phyloP scores from a whole-genome alignment of 2,888 invertebrate genomes.

The Oligia latruncula region DNA sequence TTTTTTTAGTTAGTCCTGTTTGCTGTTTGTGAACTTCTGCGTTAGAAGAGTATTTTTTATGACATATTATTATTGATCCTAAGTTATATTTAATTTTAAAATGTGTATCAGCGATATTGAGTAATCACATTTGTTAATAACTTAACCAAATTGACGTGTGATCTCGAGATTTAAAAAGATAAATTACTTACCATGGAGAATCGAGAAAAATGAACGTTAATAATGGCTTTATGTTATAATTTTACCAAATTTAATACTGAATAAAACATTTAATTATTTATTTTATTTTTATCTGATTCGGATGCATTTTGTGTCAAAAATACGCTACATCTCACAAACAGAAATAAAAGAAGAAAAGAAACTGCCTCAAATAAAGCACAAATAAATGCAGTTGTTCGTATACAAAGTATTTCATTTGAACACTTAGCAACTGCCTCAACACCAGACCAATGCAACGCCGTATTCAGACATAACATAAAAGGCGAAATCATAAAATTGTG shows the following conservation, averaged over 20 bases:
- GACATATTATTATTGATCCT: not conserved
- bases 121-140: not conserved
- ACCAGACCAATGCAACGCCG: constrained; percentile 42
- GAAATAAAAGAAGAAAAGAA: no score
- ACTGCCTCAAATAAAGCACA: no score
- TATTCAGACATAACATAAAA: constrained; percentile 59
- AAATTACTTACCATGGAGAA: not conserved
- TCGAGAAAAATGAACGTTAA: not conserved
- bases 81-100: not conserved
- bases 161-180: not conserved
- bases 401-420: not conserved
- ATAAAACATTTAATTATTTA: no score
- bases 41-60: not conserved
- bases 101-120: not conserved
- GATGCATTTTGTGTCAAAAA: not conserved
- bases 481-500: constrained; percentile 62
- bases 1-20: constrained; percentile 37
- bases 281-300: not conserved
- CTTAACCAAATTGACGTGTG: not conserved
- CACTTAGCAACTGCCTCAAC: constrained; percentile 23
- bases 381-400: not conserved
- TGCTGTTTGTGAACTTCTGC: constrained; percentile 5
- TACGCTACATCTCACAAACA: not conserved
- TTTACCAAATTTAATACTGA: no score
- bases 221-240: no score